Evolutionary conservation across 2,797 vertebrate genomes (phyloP), one percentile per base, ranked within the genome.

Genomic region (Anguilla megastoma): DNA sequence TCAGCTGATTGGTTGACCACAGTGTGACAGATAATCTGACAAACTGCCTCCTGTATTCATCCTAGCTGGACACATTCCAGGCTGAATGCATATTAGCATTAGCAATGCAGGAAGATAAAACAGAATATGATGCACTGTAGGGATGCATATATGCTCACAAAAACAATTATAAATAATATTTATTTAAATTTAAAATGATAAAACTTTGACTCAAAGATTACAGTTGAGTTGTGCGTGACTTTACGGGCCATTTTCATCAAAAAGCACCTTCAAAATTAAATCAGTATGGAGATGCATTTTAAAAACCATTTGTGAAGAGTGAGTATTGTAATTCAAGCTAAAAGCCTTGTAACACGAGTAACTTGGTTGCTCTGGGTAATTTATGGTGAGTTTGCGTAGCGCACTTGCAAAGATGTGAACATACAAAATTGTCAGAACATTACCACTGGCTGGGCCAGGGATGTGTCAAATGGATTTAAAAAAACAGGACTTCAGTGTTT

Each of bases 241-340:
- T 56, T 63, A 54, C 48, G 69, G 30, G 52, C 80, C 52, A 86
- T 85, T 45, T 56, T 50, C 56, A 58, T 41, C 45, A 33, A 30
- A n/a, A 30, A 3, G 21, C 30, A 63, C 16, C n/a, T 69, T 24
- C 45, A 87, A 87, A 52, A 58, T 69, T 27, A 50, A 80, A 30
- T 27, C 71, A 84, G 45, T 84, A 71, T 36, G 79, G 84, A n/a
- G 48, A 50, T 52, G 82, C 80, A 50, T 63, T 71, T 48, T 52
- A 86, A 69, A 69, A 45, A 36, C 76, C 88, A 86, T 82, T 69
- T 71, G 86, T 88, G 85, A 86, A 48, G 14, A 58, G 7, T 56
- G 84, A 45, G 30, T 21, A 74, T 84, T 79, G 16, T 50, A 21
- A 56, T 16, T 27, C 86, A 2, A 58, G 69, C 36, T 63, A 82